These are phyloP conservation scores for Triplophysa siluroides DNA, from an alignment of 2,113 vertebrate species.

Conservation along the genomic window DNA sequence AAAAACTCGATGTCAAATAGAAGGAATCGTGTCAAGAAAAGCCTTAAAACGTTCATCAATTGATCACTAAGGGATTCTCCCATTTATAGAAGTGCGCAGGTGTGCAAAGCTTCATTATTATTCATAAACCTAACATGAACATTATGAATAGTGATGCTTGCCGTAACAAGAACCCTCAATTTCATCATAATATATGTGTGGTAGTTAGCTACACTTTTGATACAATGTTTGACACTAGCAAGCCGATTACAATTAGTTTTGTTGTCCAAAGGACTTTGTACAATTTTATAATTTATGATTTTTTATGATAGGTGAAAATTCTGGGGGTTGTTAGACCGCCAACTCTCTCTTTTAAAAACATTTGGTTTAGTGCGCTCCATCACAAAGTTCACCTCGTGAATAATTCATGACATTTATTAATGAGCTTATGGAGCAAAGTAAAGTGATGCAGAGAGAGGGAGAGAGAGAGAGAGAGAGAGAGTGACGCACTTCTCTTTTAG, in stretches of 20 bases:
- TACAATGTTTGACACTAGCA: background rate
- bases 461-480: background rate
- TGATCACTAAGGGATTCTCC: no score
- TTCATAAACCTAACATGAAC: background rate
- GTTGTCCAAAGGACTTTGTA: background rate
- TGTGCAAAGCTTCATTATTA: no score
- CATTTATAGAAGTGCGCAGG: no score
- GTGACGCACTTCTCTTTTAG: constrained; percentile 2
- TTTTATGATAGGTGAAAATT: background rate
- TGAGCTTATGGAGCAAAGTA: constrained; percentile 50
- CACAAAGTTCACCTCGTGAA: constrained; percentile 41
- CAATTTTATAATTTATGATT: background rate
- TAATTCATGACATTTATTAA: constrained; percentile 58
- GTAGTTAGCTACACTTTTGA: background rate
- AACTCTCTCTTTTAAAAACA: constrained; percentile 30
- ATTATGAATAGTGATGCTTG: background rate
- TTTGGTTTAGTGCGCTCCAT: constrained; percentile 28
- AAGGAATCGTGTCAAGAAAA: background rate
- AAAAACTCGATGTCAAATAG: background rate
- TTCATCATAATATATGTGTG: no score
- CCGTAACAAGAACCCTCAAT: background rate
- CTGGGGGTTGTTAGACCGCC: background rate
- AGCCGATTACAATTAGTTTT: background rate
- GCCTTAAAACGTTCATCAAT: no score
- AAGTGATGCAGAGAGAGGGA: constrained; percentile 19